Evolutionary conservation across 1,140 invertebrate genomes (phyloP).

Genomic region (Drosophila lacertosa): DNA sequence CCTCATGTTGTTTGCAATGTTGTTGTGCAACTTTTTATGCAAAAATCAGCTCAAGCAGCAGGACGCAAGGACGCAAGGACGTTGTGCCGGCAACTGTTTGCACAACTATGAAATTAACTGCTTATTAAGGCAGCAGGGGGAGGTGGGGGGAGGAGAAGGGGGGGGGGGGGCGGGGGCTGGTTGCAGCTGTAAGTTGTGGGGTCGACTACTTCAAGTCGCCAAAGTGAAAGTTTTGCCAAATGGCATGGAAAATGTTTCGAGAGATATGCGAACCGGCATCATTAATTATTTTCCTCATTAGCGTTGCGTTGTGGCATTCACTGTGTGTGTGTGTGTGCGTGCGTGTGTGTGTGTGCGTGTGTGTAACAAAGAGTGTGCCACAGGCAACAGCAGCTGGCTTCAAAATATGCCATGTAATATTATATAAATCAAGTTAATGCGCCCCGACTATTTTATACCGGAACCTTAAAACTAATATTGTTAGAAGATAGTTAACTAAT

Average conservation of each 20-base stretch:
- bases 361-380: slow-evolving; percentile 33
- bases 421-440: slow-evolving; percentile 14
- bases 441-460: slow-evolving; percentile 5
- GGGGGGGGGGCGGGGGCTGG: slow-evolving; percentile 24
- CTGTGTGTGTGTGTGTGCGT: slow-evolving; percentile 7
- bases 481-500: background rate
- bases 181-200: background rate
- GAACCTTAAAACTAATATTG: background rate
- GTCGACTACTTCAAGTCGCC: slow-evolving; percentile 72
- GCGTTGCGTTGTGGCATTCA: slow-evolving; percentile 45
- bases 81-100: slow-evolving; percentile 36
- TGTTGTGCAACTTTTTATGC: slow-evolving; percentile 62
- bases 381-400: slow-evolving; percentile 31
- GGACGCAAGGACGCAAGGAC: slow-evolving; percentile 1
- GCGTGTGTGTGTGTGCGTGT: slow-evolving; percentile 21
- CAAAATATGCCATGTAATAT: slow-evolving; percentile 23
- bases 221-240: slow-evolving; percentile 80
- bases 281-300: slow-evolving; percentile 81
- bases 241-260: slow-evolving; percentile 77
- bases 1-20: slow-evolving; percentile 64
- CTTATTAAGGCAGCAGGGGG: slow-evolving; percentile 61
- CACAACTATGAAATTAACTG: slow-evolving; percentile 79
- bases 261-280: slow-evolving; percentile 57
- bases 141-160: background rate
- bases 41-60: slow-evolving; percentile 13